phyloP scores from a whole-genome alignment of 1,140 invertebrate genomes.

The Drosophila watanabei region DNA sequence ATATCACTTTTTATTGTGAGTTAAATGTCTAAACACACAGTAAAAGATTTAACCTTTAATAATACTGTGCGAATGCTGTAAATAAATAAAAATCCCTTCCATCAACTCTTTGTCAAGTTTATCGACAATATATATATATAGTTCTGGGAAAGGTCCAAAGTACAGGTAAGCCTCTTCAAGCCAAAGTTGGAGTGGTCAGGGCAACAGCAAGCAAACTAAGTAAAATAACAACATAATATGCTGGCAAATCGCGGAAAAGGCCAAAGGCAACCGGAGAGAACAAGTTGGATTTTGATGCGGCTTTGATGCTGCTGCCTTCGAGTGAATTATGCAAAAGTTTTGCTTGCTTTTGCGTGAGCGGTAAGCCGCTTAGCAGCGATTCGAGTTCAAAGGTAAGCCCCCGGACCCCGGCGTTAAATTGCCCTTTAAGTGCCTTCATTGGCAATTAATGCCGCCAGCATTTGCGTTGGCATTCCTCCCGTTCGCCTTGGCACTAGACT shows the following conservation, averaged over 20 bases:
- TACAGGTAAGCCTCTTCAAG: constrained; percentile 21
- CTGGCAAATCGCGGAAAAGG: constrained; percentile 6
- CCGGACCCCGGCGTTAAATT: constrained; percentile 60
- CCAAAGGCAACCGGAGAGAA: constrained; percentile 13
- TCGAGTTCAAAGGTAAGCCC: constrained; percentile 43
- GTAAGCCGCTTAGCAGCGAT: constrained; percentile 48
- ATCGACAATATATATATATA: constrained; percentile 1
- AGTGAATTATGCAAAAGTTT: constrained; percentile 65
- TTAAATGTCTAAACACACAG: no score
- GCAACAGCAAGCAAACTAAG: constrained; percentile 15
- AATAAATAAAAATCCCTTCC: constrained; percentile 3
- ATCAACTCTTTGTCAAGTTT: constrained; percentile 20
- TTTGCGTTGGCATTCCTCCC: constrained; percentile 50
- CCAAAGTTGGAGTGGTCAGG: constrained; percentile 24
- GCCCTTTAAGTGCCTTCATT: constrained; percentile 76
- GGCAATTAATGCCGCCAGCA: constrained; percentile 71
- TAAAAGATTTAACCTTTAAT: not conserved
- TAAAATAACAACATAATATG: constrained; percentile 10
- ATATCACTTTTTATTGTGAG: no score
- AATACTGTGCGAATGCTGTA: not conserved
- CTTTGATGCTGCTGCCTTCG: constrained; percentile 41
- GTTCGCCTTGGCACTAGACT: constrained; percentile 64
- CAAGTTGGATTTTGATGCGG: constrained; percentile 47
- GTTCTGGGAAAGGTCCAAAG: not conserved
- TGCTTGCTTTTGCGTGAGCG: constrained; percentile 25